phyloP scores from a whole-genome alignment of 2,113 vertebrate species.

The Psilopsiagon aymara region DNA sequence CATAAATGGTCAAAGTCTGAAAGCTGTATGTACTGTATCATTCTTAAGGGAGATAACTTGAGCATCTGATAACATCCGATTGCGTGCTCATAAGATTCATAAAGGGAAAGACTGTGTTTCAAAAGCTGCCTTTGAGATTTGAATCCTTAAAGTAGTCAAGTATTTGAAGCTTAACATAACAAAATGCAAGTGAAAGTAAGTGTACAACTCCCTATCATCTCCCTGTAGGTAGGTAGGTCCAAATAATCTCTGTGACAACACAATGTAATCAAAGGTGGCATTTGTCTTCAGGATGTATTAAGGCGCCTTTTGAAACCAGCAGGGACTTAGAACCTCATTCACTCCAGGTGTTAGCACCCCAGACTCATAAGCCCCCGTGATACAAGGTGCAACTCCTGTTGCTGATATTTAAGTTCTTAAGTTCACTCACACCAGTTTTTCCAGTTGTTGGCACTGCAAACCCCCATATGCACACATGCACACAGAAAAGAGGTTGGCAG shows the following conservation, averaged over 20 bases:
- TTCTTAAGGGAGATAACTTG: not conserved
- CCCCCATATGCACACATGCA: not conserved
- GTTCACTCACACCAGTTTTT: not conserved
- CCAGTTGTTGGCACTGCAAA: not conserved
- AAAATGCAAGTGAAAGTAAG: not conserved
- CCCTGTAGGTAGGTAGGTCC: not conserved
- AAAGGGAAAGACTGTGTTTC: not conserved
- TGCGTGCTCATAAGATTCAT: not conserved
- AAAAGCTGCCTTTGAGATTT: not conserved
- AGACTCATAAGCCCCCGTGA: not conserved
- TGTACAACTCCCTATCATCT: not conserved
- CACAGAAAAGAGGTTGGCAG: not conserved
- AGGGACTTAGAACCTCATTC: not conserved
- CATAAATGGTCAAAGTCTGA: not conserved
- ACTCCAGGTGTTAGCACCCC: not conserved
- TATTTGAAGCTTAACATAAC: not conserved
- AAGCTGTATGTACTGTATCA: not conserved
- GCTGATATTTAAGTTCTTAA: not conserved
- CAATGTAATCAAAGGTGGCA: accelerated
- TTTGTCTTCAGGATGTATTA: not conserved
- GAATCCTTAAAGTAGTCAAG: not conserved
- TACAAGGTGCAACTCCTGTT: not conserved
- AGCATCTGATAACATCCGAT: not conserved
- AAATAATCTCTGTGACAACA: not conserved
- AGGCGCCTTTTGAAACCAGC: not conserved